A percentile compares a stretch with the other conserved stretches of the same genome.
Evolutionary conservation across 2,797 vertebrate species (phyloP).

Genomic region (Discoglossus pictus): DNA sequence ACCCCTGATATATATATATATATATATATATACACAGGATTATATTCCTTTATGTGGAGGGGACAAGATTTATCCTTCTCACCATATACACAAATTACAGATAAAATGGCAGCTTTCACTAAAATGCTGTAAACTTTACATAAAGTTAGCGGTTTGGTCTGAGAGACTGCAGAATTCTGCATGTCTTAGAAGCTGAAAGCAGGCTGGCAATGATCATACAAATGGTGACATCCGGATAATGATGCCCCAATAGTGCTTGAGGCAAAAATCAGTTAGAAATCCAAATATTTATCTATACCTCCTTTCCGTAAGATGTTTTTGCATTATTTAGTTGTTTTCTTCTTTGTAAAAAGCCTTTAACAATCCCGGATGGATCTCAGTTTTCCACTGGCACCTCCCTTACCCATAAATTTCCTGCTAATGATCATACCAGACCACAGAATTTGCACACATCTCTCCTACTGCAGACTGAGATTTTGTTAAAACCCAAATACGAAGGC

Average conservation of each 20-base stretch:
- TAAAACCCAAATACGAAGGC: neutral
- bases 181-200: too few relatives aligned
- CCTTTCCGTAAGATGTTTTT: slow-evolving; percentile 7
- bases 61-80: too few relatives aligned
- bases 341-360: slow-evolving; percentile 18
- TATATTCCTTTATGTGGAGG: too few relatives aligned
- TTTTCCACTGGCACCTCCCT: neutral
- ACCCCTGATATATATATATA: too few relatives aligned
- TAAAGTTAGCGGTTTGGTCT: too few relatives aligned
- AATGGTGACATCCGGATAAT: neutral
- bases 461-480: slow-evolving; percentile 12
- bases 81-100: too few relatives aligned
- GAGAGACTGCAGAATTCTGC: too few relatives aligned
- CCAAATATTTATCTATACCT: slow-evolving; percentile 9
- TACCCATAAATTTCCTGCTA: neutral
- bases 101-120: too few relatives aligned
- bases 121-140: too few relatives aligned
- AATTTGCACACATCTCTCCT: slow-evolving; percentile 4
- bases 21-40: too few relatives aligned
- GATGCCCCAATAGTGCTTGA: slow-evolving; percentile 10
- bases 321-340: slow-evolving; percentile 51
- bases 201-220: too few relatives aligned
- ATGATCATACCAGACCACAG: neutral
- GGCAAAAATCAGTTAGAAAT: slow-evolving; percentile 11
- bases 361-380: slow-evolving; percentile 2